A percentile compares a stretch with the other conserved stretches of the same genome.
phyloP scores from a whole-genome alignment of 2,888 invertebrate species.

The Lymantria dispar region DNA sequence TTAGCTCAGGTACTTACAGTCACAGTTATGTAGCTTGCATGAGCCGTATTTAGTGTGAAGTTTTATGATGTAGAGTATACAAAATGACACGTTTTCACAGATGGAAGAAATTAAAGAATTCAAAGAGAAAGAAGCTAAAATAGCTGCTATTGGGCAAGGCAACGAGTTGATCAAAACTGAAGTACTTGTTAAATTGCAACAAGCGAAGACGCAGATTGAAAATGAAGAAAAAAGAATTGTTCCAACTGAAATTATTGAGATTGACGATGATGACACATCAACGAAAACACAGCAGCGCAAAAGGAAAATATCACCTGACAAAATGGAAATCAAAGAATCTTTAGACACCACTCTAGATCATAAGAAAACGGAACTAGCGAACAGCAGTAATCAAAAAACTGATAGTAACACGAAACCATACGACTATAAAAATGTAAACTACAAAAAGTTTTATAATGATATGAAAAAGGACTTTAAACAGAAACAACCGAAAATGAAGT shows the following conservation, averaged over 20 bases:
- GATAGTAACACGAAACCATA: slow-evolving; percentile 37
- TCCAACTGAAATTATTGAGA: slow-evolving; percentile 3
- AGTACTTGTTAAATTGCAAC: slow-evolving; percentile 52
- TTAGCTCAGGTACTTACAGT: slow-evolving; percentile 53
- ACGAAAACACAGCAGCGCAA: slow-evolving; percentile 43
- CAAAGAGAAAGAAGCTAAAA: slow-evolving; percentile 61
- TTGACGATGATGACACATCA: slow-evolving; percentile 13
- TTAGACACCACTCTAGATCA: slow-evolving; percentile 15
- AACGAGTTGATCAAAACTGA: slow-evolving; percentile 57
- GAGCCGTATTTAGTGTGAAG: slow-evolving; percentile 2
- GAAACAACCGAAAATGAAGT: slow-evolving; percentile 54
- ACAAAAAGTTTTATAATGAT: slow-evolving; percentile 56
- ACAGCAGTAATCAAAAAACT: slow-evolving; percentile 23
- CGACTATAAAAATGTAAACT: slow-evolving; percentile 55
- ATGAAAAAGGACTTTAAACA: slow-evolving; percentile 47
- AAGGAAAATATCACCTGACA: slow-evolving; percentile 42
- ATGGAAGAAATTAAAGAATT: slow-evolving; percentile 56
- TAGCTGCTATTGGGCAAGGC: slow-evolving; percentile 53
- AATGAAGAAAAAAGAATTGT: slow-evolving; percentile 27
- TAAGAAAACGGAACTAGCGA: slow-evolving; percentile 26
- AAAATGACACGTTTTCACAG: slow-evolving; percentile 38
- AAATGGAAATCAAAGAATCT: slow-evolving; percentile 30
- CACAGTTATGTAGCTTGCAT: slow-evolving; percentile 9
- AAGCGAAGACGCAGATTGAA: slow-evolving; percentile 41
- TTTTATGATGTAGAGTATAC: slow-evolving; percentile 9